A percentile compares a stretch with the other conserved stretches of the same genome.
phyloP scores from a whole-genome alignment of 2,888 invertebrate species.

The Chironomus riparius region DNA sequence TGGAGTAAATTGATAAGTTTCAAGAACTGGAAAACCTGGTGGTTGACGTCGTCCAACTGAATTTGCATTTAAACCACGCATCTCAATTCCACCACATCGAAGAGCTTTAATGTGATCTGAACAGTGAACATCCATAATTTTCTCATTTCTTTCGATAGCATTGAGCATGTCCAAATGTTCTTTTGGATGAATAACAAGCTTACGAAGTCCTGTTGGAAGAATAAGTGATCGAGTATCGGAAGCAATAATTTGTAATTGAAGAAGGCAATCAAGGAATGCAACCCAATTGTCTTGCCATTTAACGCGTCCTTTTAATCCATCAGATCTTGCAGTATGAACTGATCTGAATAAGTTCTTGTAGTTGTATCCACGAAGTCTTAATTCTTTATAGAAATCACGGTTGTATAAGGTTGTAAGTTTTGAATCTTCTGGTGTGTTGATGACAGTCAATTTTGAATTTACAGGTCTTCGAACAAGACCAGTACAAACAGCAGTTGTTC shows the following conservation, averaged over 20 bases:
- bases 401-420: constrained; percentile 42
- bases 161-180: constrained; percentile 48
- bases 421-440: constrained; percentile 29
- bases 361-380: constrained; percentile 62
- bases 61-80: constrained; percentile 66
- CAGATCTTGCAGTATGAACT: constrained; percentile 36
- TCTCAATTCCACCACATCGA: constrained; percentile 65
- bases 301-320: constrained; percentile 38
- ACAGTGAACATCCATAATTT: constrained; percentile 36
- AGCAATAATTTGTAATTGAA: constrained; percentile 69
- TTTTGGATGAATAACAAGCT: constrained; percentile 56
- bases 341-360: constrained; percentile 41
- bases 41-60: constrained; percentile 60
- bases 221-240: constrained; percentile 59
- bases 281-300: constrained; percentile 80
- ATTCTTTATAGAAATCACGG: constrained; percentile 60
- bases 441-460: constrained; percentile 33
- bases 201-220: constrained; percentile 66
- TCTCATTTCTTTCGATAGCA: constrained; percentile 35
- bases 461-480: constrained; percentile 55
- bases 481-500: constrained; percentile 58
- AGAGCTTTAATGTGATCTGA: constrained; percentile 36
- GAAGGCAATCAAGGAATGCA: constrained; percentile 78
- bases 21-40: constrained; percentile 63
- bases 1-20: constrained; percentile 64